Base-by-base conservation (phyloP, 2,797 vertebrate genomes). In the Furcifer pardalis region DNA sequence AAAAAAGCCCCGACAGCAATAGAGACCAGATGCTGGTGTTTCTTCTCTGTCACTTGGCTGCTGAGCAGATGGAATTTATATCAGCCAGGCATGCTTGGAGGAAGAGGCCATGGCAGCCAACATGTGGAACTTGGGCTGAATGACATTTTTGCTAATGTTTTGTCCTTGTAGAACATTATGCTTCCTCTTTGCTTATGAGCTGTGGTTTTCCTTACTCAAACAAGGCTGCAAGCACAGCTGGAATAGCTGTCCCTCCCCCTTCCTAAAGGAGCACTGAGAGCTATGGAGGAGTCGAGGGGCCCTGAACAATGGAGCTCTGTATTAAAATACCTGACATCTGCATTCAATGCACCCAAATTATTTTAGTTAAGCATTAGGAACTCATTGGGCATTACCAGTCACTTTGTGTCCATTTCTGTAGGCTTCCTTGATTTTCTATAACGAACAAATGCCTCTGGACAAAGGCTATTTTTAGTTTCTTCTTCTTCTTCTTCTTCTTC, bases 141-240 rank as follows among this genome's bases (percentile, higher is more conserved):
- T 97, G 98, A 99, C 98, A 99, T 98, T 98, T 98, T 96, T 98
- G 97, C 98, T 99, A 98, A 99, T 99, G 98, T 98, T 99, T 98
- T 99, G 98, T 99, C 98, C 98, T 98, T 99, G 98, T 99, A 98
- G 97, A 99, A 99, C 98, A 99, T 98, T 97, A 97, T 97, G 97
- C 98, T 98, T 98, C 97, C 97, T 98, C 94, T 97, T 96, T 97
- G 97, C 97, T 98, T 98, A 98, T 98, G 98, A 98, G 97, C 97
- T 98, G 97, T 96, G 97, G 98, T 99, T 98, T 99, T 98, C 97
- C 97, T 98, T 98, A 98, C 97, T 99, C 97, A 97, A 95, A 97
- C 96, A 62, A 95, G 96, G 96, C 98, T 98, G 97, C 97, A 97
- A 97, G 97, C 97, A 97, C 97, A 98, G 98, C 97, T 98, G 98